These are phyloP conservation scores for Eulithis testata DNA, from an alignment of 2,888 invertebrate genomes.

Conservation along the genomic window DNA sequence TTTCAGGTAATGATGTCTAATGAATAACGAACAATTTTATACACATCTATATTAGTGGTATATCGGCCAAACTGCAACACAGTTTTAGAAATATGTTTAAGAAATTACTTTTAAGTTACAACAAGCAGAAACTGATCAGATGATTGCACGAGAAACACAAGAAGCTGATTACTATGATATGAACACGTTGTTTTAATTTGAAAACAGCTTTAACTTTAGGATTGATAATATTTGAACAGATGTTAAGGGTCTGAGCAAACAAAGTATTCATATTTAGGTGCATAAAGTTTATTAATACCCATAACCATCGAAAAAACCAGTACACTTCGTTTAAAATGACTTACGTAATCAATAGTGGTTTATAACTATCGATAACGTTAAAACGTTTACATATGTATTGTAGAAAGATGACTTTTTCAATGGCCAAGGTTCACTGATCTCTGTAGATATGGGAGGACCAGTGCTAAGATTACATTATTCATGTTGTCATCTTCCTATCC, in stretches of 20 bases:
- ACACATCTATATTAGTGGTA: not conserved
- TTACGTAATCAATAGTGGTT: slow-evolving; percentile 6
- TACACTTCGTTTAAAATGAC: too few species aligned
- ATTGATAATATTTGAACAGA: slow-evolving; percentile 22
- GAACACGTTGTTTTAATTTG: slow-evolving; percentile 42
- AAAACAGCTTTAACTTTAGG: slow-evolving; percentile 1
- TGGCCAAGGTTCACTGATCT: slow-evolving; percentile 1
- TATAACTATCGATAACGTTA: slow-evolving; percentile 17
- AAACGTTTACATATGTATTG: slow-evolving; percentile 3
- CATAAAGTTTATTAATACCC: slow-evolving; percentile 25
- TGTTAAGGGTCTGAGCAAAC: slow-evolving; percentile 25
- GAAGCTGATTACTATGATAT: slow-evolving; percentile 43
- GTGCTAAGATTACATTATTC: slow-evolving; percentile 15
- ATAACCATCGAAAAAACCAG: slow-evolving; percentile 12
- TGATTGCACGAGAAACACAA: slow-evolving; percentile 48
- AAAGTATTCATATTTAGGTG: slow-evolving; percentile 25
- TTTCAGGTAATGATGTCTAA: slow-evolving; percentile 2
- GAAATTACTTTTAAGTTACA: not conserved
- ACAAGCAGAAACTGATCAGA: slow-evolving; percentile 37
- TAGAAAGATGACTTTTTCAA: slow-evolving; percentile 18
- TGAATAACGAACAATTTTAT: not conserved
- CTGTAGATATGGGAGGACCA: too few species aligned
- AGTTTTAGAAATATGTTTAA: too few species aligned
- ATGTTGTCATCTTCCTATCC: slow-evolving; percentile 34
- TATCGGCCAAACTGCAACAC: too few species aligned